Conservation (phyloP, 2,888 invertebrate genomes). For the Agrotis segetum region DNA sequence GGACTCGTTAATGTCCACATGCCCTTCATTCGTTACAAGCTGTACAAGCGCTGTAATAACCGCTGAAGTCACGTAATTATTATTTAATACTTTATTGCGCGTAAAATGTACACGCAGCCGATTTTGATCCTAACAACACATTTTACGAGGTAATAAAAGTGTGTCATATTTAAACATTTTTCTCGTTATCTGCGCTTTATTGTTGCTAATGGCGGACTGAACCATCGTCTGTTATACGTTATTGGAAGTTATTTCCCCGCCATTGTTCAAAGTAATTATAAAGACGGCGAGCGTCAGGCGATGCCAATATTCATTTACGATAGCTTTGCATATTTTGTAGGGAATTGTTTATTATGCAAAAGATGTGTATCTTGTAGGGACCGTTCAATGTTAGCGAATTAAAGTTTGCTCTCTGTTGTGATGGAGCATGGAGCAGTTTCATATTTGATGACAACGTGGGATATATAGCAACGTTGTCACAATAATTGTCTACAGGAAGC, state of each 20-base stretch:
- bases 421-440: not conserved
- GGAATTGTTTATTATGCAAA: conserved; percentile 21
- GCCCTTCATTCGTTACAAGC: not conserved
- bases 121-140: conserved; percentile 68
- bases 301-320: conserved; percentile 27
- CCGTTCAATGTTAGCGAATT: not conserved
- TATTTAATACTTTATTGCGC: conserved; percentile 68
- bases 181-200: conserved; percentile 59
- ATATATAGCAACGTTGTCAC: not conserved
- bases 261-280: conserved; percentile 61
- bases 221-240: conserved; percentile 65
- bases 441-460: conserved; percentile 4
- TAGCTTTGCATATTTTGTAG: conserved; percentile 33
- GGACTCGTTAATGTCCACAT: not conserved
- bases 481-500: not conserved
- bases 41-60: conserved; percentile 13
- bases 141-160: conserved; percentile 72
- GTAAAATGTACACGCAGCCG: conserved; percentile 58
- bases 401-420: not conserved
- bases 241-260: conserved; percentile 68
- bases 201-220: conserved; percentile 67
- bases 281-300: conserved; percentile 20
- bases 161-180: conserved; percentile 66
- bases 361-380: conserved; percentile 19
- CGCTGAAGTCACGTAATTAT: conserved; percentile 59